phyloP scores from a whole-genome alignment of 2,113 vertebrate genomes.

The human region GRCh38 chr2:107151001-107151500 shows the following conservation, averaged over 20 bases:
- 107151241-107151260: neutral
- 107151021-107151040: neutral
- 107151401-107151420: constrained; percentile 14
- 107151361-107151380: constrained; percentile 40
- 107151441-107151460: constrained; percentile 43
- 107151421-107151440: constrained; percentile 46
- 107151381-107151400: constrained; percentile 24
- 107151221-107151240: constrained; percentile 52
- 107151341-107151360: constrained; percentile 38
- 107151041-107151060: neutral
- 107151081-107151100: neutral
- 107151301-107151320: neutral
- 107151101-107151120: neutral
- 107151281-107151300: constrained; percentile 13
- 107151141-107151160: neutral
- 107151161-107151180: constrained; percentile 24
- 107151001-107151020: neutral
- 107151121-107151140: neutral
- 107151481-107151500: constrained; percentile 27
- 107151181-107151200: constrained; percentile 8
- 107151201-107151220: constrained; percentile 38
- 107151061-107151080: neutral
- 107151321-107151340: constrained; percentile 52
- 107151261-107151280: constrained; percentile 16
- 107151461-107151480: constrained; percentile 68